Percentiles rank a stretch among this genome's conserved stretches.
Conservation (phyloP, 2,113 vertebrate genomes). For the Bambusicola thoracicus region DNA sequence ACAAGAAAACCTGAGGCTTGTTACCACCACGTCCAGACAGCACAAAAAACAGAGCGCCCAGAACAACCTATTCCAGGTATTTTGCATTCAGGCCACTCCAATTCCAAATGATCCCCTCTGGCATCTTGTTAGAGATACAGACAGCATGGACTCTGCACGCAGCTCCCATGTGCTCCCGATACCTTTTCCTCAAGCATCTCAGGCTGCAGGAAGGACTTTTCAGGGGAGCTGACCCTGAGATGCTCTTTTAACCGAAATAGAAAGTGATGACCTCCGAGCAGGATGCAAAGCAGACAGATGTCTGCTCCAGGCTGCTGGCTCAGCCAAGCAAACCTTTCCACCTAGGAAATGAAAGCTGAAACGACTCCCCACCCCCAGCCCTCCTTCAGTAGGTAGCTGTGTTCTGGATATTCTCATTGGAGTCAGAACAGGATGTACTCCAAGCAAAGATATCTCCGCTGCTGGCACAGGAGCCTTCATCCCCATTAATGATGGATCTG, state of each 20-base stretch:
- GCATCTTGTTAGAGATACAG: neutral
- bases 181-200: neutral
- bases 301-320: constrained; percentile 50
- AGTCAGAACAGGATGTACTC: constrained; percentile 29
- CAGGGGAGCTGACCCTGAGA: constrained; percentile 23
- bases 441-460: neutral
- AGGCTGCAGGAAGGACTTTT: neutral
- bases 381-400: neutral
- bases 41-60: neutral
- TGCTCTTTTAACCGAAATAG: constrained; percentile 42
- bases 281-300: constrained; percentile 56
- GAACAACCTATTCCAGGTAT: neutral
- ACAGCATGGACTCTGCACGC: neutral
- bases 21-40: neutral
- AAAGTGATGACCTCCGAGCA: constrained; percentile 35
- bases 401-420: neutral
- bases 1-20: neutral
- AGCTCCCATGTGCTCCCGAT: neutral
- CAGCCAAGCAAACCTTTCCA: constrained; percentile 42
- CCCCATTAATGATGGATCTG: accelerated
- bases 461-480: neutral
- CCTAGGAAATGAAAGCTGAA: constrained; percentile 60
- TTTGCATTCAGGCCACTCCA: neutral
- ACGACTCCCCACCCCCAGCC: neutral
- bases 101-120: neutral